Evolutionary conservation across 2,797 vertebrate species (phyloP), one percentile per base, ranked within the genome.

Genomic region (Calcarius lapponicus): DNA sequence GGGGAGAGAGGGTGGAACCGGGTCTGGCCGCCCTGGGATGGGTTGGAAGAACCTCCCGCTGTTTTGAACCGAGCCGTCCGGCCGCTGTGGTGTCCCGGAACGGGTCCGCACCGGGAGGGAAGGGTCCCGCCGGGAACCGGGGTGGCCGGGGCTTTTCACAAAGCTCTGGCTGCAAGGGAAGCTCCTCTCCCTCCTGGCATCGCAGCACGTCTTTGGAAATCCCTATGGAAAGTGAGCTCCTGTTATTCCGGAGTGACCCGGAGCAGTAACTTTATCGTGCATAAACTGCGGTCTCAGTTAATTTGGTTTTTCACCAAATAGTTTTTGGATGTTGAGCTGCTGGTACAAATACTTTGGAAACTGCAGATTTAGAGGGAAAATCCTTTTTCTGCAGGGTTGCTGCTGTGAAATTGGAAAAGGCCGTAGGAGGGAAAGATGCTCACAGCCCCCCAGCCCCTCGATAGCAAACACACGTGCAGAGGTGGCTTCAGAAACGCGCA

Each of bases 361-460:
- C 15, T 2, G 3, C 25, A 17, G 18, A 6, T 43, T 17, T 32
- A 16, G 38, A 67, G 38, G 80, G 3, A 8, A 31, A 43, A 31
- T 29, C 34, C 17, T 19, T 25, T 64, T 79, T 4, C 34, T 34
- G 0, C 31, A 2, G 32, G 10, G 32, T 5, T 50, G 50, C 60
- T 36, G 45, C 50, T 4, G 5, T 38, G 66, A 25, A 45, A 32
- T 6, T 19, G 80, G 50, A n/a, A 78, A 36, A 90, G 28, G 80
- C n/a, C 3, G 0, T 3, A 8, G 83, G 65, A 66, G n/a, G 58
- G 36, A 53, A 26, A 24, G 80, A 29, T 78, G 70, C 83, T 81
- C 38, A 0, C 36, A 56, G 40, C 32, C 53, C 64, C 9, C 8
- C 26, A 0, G 0, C 18, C 53, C 34, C 32, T 47, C 13, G 2